Base-by-base conservation (phyloP, 1,140 invertebrate species). In the Lordiphosa mommai region DNA sequence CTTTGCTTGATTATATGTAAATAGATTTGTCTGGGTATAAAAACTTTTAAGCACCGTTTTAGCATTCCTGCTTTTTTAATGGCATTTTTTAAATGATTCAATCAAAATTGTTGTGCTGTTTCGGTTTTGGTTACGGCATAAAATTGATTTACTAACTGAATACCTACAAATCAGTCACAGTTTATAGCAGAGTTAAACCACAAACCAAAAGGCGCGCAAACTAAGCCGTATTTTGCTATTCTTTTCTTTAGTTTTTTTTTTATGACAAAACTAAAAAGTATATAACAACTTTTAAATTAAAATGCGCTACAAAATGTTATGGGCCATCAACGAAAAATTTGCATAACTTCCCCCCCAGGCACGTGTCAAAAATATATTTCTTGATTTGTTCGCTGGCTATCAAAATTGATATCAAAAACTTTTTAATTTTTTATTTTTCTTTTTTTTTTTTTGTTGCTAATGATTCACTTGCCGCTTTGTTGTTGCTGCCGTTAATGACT, bases 391-490 rank as follows among this genome's bases (percentile, higher is more conserved):
- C 16, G 1, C 16, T 17, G 16, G 16, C 16, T 17, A 17, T 2
- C 16, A 17, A 17, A 17, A 17, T 1, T 17, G 16, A 17, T 6
- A 23, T 1, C 4, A 23, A 23, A 23, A 23, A 23, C 20, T 23
- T 23, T 23, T 23, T n/a, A n/a, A n/a, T 56, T 51, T 47, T 38
- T 50, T 37, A 7, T 13, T 10, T 16, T 50, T 16, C 60, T 68
- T 55, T 46, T 38, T 46, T 53, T 74, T 53, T 70, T 80, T 79
- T 68, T 80, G 55, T 73, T 73, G 51, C 65, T 80, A 80, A 79
- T 79, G 73, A 79, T 79, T 80, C 73, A 79, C 74, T 65, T 69
- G 61, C 38, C 50, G 17, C 46, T 47, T 51, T 56, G 33, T 50
- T 57, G 51, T 16, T 47, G 47, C 55, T 57, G 44, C 46, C 46